These are phyloP conservation scores for Acrobasis repandana DNA, from an alignment of 2,888 invertebrate species.

Conservation along the genomic window DNA sequence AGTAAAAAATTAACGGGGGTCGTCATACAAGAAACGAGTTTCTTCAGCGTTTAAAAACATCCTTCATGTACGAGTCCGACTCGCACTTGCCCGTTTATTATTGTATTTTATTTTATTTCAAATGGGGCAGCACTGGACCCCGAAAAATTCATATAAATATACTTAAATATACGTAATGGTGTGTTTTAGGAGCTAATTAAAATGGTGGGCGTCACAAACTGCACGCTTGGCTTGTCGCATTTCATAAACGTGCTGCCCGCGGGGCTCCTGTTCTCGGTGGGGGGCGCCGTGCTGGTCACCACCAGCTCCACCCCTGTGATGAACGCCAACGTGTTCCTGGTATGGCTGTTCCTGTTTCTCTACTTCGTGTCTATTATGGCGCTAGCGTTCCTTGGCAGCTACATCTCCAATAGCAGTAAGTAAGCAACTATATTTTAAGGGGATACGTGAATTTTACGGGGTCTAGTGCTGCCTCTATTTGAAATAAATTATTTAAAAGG, in stretches of 20 bases:
- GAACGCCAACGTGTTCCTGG: slow-evolving; percentile 72
- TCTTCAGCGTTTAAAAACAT: too few species aligned
- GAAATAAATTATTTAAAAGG: too few species aligned
- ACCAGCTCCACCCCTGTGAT: slow-evolving; percentile 67
- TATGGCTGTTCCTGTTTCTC: slow-evolving; percentile 83
- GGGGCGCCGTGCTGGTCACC: slow-evolving; percentile 63
- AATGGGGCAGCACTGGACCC: too few species aligned
- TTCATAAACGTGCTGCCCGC: slow-evolving; percentile 84
- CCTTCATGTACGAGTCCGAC: too few species aligned
- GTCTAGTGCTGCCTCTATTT: too few species aligned
- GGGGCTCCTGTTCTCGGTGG: slow-evolving; percentile 74
- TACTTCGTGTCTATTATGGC: slow-evolving; percentile 83
- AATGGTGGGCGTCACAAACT: slow-evolving; percentile 88
- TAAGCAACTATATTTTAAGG: too few species aligned
- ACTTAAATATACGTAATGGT: not conserved
- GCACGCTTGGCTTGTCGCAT: slow-evolving; percentile 86
- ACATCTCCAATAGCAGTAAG: slow-evolving; percentile 85
- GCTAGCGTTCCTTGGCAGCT: slow-evolving; percentile 84
- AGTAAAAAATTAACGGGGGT: too few species aligned
- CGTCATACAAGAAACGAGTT: too few species aligned
- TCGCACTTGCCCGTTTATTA: too few species aligned
- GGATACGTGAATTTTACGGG: too few species aligned
- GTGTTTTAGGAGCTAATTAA: slow-evolving; percentile 87
- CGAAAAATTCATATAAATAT: too few species aligned
- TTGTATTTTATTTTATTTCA: too few species aligned